Evolutionary conservation across 2,888 invertebrate species (phyloP), one percentile per base, ranked within the genome.

Genomic region (Leucophenga montana): DNA sequence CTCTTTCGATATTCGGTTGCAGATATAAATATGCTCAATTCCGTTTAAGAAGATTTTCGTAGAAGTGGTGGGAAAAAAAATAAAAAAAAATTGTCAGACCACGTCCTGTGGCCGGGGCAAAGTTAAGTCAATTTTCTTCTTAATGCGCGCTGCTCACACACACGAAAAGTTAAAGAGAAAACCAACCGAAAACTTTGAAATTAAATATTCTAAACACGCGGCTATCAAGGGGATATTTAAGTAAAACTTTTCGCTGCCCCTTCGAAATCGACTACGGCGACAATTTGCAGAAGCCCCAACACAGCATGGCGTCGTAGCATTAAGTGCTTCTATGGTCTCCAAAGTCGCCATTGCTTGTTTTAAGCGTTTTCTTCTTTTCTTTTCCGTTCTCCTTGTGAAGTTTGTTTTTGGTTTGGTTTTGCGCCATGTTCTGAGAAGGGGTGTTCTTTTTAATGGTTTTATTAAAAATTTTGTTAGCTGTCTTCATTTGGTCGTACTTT

Each of bases 171-270:
- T 27, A 27, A 27, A 27, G 18, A 8, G 11, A 66, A 66, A 66
- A 31, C 50, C 39, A 11, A 44, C 66, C 59, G 18, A 67, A 68
- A 84, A 82, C 77, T 84, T 83, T 81, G 71, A 73, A 81, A 77
- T 79, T 76, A 79, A 84, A 83, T 82, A 84, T 82, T 84, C 82
- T 72, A 73, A 81, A 71, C 84, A 81, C 82, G 76, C 77, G 68
- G 71, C 67, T 48, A 50, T 44, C 69, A 46, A 31, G 70, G 67
- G 70, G 46, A 62, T 72, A 64, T 68, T 70, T 67, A 56, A 44
- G 22, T 44, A 56, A 56, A 70, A 46, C 31, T 67, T 62, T 22
- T 27, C 50, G 61, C 53, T 11, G 61, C 16, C 31, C 9, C n/a
- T 20, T 31, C 4, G 68, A 70, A 65, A 59, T 57, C 22, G 57